Conservation (phyloP, 2,113 vertebrate species). For the Apteryx mantelli region DNA sequence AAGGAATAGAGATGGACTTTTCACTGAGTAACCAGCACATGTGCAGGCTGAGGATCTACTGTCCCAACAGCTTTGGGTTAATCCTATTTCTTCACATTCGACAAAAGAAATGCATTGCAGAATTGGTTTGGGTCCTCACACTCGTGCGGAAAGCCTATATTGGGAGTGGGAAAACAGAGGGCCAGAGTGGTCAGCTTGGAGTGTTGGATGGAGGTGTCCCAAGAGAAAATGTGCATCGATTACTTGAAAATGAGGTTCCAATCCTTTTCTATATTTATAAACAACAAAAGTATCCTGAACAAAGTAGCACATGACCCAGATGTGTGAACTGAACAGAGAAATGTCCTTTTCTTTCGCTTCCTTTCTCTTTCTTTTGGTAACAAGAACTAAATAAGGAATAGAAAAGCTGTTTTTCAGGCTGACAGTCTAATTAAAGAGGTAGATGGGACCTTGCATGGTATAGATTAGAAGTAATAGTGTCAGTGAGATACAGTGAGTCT, state of each 20-base stretch:
- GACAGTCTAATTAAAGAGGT: constrained; percentile 81
- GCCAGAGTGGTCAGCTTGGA: constrained; percentile 53
- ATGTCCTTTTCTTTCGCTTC: constrained; percentile 77
- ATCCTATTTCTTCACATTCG: neutral
- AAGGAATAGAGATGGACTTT: constrained; percentile 67
- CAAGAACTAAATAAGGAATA: constrained; percentile 84
- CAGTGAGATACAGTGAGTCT: constrained; percentile 92
- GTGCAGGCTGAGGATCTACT: constrained; percentile 5
- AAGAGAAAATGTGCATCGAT: constrained; percentile 65
- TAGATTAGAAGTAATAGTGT: constrained; percentile 87
- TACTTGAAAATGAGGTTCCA: constrained; percentile 82
- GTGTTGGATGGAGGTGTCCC: constrained; percentile 44
- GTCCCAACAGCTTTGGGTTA: constrained; percentile 22
- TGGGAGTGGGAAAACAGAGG: constrained; percentile 30
- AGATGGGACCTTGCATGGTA: constrained; percentile 85
- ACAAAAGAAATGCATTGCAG: constrained; percentile 35
- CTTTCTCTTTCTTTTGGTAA: constrained; percentile 81
- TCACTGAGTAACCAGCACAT: constrained; percentile 68
- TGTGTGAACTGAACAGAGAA: constrained; percentile 80
- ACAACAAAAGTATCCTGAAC: constrained; percentile 76
- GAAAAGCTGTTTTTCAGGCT: constrained; percentile 83
- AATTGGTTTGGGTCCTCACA: constrained; percentile 41
- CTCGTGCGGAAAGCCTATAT: constrained; percentile 38
- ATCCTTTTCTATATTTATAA: constrained; percentile 81
- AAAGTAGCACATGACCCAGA: constrained; percentile 78